Percentiles rank a stretch among this genome's conserved stretches.
These are phyloP conservation scores for Meandrusa payeni DNA, from an alignment of 2,888 invertebrate species.

Conservation along the genomic window DNA sequence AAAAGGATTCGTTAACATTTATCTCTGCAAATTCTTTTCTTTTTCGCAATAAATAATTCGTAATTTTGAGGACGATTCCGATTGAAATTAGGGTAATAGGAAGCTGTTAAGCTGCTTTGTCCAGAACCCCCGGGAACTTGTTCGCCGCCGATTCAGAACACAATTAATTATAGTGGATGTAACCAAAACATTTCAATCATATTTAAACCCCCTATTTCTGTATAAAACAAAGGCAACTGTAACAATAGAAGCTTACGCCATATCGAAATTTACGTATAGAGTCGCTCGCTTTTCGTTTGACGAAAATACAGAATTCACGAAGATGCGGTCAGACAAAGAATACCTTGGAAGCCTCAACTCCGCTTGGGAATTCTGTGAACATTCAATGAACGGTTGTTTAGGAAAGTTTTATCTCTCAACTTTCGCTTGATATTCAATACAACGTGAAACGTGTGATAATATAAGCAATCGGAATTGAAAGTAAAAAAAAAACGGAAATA, in stretches of 20 bases:
- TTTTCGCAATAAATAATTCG: constrained; percentile 4
- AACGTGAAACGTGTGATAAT: constrained; percentile 2
- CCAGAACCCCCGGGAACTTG: constrained; percentile 9
- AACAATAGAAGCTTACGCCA: constrained; percentile 11
- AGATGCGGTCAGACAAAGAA: constrained; percentile 17
- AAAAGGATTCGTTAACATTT: too few relatives aligned
- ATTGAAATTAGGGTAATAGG: constrained; percentile 20
- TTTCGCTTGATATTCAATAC: constrained; percentile 17
- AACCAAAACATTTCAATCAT: constrained; percentile 32
- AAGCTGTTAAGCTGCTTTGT: constrained; percentile 17
- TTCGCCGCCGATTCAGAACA: constrained; percentile 12
- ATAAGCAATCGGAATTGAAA: background rate
- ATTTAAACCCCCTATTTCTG: constrained; percentile 32
- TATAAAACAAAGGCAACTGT: constrained; percentile 30
- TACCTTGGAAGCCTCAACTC: background rate
- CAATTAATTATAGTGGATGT: constrained; percentile 20
- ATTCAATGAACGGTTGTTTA: constrained; percentile 9
- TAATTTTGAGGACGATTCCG: constrained; percentile 3
- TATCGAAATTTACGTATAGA: constrained; percentile 11
- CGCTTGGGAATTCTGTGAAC: constrained; percentile 6
- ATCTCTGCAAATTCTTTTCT: background rate
- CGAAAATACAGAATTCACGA: constrained; percentile 14
- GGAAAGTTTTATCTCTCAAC: constrained; percentile 5
- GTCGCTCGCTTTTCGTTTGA: constrained; percentile 11
- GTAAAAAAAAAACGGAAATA: background rate